Conservation (phyloP, 2,113 vertebrate species). For the Ictalurus furcatus region DNA sequence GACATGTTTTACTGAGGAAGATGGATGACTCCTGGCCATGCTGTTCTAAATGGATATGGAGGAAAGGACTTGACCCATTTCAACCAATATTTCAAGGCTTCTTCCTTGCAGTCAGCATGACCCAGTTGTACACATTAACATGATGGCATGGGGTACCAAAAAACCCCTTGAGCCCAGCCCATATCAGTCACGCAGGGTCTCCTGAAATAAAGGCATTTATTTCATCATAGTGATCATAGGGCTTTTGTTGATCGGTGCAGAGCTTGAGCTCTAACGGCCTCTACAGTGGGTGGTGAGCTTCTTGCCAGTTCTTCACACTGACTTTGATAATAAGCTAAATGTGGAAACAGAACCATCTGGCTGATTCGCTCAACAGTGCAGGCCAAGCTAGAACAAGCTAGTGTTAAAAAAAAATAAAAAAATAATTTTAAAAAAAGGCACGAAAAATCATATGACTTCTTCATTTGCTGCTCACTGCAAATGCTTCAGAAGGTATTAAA, state of each 20-base stretch:
- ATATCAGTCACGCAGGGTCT: constrained; percentile 9
- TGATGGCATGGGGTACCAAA: background rate
- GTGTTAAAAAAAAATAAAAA: background rate
- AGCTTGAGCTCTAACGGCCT: constrained; percentile 25
- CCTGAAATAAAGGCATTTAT: constrained; percentile 26
- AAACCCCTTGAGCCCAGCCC: background rate
- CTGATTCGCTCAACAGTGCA: constrained; percentile 34
- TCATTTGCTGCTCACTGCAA: constrained; percentile 27
- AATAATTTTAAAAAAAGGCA: too few species aligned
- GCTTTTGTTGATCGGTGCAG: constrained; percentile 16
- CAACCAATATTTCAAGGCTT: constrained; percentile 21
- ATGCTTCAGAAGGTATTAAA: constrained; percentile 40
- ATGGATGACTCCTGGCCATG: constrained; percentile 35
- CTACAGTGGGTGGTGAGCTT: constrained; percentile 42
- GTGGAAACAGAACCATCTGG: constrained; percentile 52
- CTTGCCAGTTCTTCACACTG: constrained; percentile 39
- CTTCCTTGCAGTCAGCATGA: constrained; percentile 1
- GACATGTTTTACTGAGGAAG: constrained; percentile 42
- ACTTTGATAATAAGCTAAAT: constrained; percentile 54
- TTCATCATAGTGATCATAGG: constrained; percentile 41
- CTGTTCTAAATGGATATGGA: constrained; percentile 29
- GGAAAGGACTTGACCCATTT: constrained; percentile 29
- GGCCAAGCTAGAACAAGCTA: constrained; percentile 19
- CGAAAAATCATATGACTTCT: background rate
- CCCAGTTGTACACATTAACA: constrained; percentile 16